These are phyloP conservation scores for Magallana gigas DNA, from an alignment of 1,140 invertebrate species.

Conservation along the genomic window DNA sequence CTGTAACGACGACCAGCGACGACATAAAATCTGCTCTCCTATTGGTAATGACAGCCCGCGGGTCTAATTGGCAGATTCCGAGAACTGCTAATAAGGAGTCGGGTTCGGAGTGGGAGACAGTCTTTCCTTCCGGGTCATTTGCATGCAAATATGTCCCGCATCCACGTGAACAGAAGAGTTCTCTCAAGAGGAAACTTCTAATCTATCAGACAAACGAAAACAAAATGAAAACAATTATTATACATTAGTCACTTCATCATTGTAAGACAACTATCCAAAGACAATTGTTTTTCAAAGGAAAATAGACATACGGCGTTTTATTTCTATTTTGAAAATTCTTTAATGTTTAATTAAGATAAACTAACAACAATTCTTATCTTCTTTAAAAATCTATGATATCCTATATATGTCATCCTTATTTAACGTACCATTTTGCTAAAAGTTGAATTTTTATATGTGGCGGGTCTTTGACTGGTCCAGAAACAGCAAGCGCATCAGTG, in stretches of 20 bases:
- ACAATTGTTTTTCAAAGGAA: too few species aligned
- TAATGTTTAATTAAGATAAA: too few species aligned
- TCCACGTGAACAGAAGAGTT: neutral
- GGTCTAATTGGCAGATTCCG: conserved; percentile 35
- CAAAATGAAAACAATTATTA: too few species aligned
- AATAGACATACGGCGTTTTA: too few species aligned
- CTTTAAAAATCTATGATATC: too few species aligned
- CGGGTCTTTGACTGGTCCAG: neutral
- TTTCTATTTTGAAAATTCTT: too few species aligned
- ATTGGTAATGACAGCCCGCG: conserved; percentile 29
- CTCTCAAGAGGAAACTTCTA: neutral
- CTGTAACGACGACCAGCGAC: conserved; percentile 23
- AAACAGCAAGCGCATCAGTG: neutral
- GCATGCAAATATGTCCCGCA: conserved; percentile 9
- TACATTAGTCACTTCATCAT: too few species aligned
- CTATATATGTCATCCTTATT: too few species aligned
- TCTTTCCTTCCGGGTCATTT: neutral
- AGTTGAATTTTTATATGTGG: neutral
- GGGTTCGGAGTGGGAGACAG: neutral
- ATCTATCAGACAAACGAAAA: neutral
- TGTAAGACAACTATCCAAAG: too few species aligned
- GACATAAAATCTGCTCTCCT: conserved; percentile 24
- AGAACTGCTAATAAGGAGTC: conserved; percentile 16
- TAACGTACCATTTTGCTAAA: neutral
- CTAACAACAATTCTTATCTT: too few species aligned